Conservation (phyloP, 2,797 vertebrate species). For the Ptychadena robeensis region DNA sequence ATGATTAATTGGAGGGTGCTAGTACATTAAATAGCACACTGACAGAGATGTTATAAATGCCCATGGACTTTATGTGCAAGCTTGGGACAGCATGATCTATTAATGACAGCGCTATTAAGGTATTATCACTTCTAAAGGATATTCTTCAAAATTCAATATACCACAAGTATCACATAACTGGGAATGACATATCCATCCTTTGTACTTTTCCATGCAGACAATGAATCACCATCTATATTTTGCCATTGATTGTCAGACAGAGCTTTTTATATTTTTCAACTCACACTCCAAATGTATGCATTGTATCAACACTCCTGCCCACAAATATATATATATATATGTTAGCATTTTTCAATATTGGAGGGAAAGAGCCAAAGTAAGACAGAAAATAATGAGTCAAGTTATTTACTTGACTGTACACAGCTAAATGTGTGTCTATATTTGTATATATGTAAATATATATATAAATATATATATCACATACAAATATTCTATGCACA, state of each 20-base stretch:
- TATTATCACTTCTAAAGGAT: slow-evolving; percentile 16
- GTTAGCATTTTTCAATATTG: background rate
- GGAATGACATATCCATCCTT: background rate
- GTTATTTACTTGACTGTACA: too few species aligned
- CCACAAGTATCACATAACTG: background rate
- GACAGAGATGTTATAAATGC: slow-evolving; percentile 39
- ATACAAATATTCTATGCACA: background rate
- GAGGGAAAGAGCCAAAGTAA: too few species aligned
- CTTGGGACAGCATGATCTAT: slow-evolving; percentile 22
- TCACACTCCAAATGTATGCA: background rate
- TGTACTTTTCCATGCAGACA: background rate
- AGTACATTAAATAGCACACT: slow-evolving; percentile 41
- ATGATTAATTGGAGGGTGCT: slow-evolving; percentile 15
- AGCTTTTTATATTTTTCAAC: background rate
- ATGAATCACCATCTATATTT: background rate
- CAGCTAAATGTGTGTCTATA: too few species aligned
- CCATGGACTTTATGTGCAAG: slow-evolving; percentile 7
- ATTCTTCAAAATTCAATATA: slow-evolving; percentile 31
- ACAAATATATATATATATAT: background rate
- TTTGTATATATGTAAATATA: background rate
- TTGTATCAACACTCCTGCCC: background rate
- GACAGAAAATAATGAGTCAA: too few species aligned
- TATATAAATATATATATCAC: background rate
- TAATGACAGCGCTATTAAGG: slow-evolving; percentile 22
- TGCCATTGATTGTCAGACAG: background rate